These are phyloP conservation scores for Eulemur rufifrons DNA, from an alignment of 2,113 vertebrate species.

Conservation along the genomic window DNA sequence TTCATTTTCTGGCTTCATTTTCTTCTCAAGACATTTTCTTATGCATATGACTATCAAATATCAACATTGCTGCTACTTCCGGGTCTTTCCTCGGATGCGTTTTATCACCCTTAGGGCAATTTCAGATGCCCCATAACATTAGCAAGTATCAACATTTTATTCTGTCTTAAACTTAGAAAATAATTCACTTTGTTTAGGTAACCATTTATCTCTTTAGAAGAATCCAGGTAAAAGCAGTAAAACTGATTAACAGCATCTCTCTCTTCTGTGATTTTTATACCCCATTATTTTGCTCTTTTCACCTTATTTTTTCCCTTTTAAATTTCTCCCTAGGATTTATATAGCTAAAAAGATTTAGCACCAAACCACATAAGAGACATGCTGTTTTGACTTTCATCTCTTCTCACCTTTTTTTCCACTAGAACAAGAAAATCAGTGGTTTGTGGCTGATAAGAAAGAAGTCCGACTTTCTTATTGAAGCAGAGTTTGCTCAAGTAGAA, in stretches of 20 bases:
- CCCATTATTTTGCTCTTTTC: neutral
- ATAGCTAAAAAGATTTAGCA: neutral
- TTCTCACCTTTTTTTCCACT: neutral
- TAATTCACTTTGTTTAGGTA: slow-evolving; percentile 44
- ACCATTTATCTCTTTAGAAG: slow-evolving; percentile 39
- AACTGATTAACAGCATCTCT: neutral
- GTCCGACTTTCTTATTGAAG: neutral
- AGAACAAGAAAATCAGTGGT: slow-evolving; percentile 34
- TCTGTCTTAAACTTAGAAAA: slow-evolving; percentile 33
- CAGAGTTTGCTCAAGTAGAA: slow-evolving; percentile 38
- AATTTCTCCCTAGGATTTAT: slow-evolving; percentile 26
- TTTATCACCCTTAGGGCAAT: neutral
- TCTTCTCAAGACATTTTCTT: slow-evolving; percentile 10
- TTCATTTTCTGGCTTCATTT: slow-evolving; percentile 3
- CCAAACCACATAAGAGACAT: neutral
- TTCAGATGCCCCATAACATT: neutral
- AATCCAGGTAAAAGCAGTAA: neutral
- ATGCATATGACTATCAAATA: neutral
- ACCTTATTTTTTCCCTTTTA: neutral
- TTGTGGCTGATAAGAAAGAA: slow-evolving; percentile 56
- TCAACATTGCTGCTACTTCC: neutral
- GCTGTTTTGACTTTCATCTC: neutral
- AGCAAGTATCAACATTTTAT: neutral
- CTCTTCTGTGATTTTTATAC: slow-evolving; percentile 13
- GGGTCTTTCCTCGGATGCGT: neutral